Percentiles rank a stretch among this genome's conserved stretches.
These are phyloP conservation scores for Myopa testacea DNA, from an alignment of 2,888 invertebrate genomes.

Conservation along the genomic window DNA sequence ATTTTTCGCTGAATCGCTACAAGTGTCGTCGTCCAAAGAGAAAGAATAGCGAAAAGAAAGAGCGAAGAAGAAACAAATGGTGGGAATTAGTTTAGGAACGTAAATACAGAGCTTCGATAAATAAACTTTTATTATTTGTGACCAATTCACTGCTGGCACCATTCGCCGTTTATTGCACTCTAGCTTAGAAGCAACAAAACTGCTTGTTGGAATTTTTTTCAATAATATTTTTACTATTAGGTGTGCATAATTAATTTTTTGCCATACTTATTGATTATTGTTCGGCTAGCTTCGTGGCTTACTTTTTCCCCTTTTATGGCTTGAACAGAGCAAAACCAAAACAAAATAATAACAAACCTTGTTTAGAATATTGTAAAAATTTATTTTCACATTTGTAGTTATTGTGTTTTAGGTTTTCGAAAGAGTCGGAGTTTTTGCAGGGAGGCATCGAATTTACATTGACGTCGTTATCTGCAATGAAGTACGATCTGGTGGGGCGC, in stretches of 20 bases:
- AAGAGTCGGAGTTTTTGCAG: not conserved
- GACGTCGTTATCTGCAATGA: too few species aligned
- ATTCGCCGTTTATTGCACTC: not conserved
- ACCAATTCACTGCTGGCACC: conserved; percentile 24
- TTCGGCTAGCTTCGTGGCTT: conserved; percentile 13
- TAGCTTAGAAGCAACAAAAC: not conserved
- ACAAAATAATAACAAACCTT: conserved; percentile 11
- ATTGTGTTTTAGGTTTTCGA: not conserved
- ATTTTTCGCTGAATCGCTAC: conserved; percentile 70
- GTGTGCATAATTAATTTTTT: conserved; percentile 32
- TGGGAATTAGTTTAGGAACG: conserved; percentile 27
- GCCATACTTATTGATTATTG: conserved; percentile 17
- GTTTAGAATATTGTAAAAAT: conserved; percentile 9
- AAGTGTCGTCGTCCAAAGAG: conserved; percentile 34
- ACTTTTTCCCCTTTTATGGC: conserved; percentile 24
- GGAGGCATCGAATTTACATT: not conserved
- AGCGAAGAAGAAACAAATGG: conserved; percentile 13
- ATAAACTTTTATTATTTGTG: conserved; percentile 15
- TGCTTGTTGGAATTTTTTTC: not conserved
- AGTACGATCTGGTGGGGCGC: too few species aligned
- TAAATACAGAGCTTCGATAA: not conserved
- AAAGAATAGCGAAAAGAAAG: conserved; percentile 18
- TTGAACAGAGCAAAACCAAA: conserved; percentile 4
- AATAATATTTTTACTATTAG: not conserved
- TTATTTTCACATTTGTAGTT: not conserved